These are phyloP conservation scores for Xyliphius kryptos DNA, from an alignment of 2,113 vertebrate genomes.

Conservation along the genomic window DNA sequence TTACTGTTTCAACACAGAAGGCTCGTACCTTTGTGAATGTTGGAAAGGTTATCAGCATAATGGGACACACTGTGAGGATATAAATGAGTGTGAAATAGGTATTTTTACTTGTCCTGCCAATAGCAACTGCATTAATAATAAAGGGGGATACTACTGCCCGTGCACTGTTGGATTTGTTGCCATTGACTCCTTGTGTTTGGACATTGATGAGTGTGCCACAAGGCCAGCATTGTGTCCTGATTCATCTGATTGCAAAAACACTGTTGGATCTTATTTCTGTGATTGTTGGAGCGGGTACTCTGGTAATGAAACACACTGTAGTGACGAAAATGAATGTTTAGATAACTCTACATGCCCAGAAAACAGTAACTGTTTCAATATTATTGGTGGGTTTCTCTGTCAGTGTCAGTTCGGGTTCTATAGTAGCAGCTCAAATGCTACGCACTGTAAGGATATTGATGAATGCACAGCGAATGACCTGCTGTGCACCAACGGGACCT, in stretches of 20 bases:
- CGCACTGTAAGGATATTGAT: slow-evolving; percentile 60
- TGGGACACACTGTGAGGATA: slow-evolving; percentile 59
- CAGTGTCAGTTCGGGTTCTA: slow-evolving; percentile 60
- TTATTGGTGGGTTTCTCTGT: slow-evolving; percentile 57
- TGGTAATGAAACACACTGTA: slow-evolving; percentile 52
- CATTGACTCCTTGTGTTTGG: slow-evolving; percentile 59
- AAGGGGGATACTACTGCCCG: slow-evolving; percentile 59
- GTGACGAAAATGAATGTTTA: slow-evolving; percentile 65
- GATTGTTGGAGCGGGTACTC: slow-evolving; percentile 62
- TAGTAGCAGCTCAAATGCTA: slow-evolving; percentile 22
- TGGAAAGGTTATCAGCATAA: slow-evolving; percentile 62
- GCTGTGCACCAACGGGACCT: slow-evolving; percentile 59
- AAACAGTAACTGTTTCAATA: slow-evolving; percentile 63
- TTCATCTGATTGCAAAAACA: slow-evolving; percentile 62
- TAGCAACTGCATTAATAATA: slow-evolving; percentile 60
- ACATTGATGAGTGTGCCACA: slow-evolving; percentile 65
- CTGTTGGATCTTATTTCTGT: slow-evolving; percentile 60
- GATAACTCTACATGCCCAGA: slow-evolving; percentile 55
- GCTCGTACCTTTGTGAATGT: slow-evolving; percentile 65
- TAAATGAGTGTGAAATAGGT: slow-evolving; percentile 61
- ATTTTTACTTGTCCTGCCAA: slow-evolving; percentile 58
- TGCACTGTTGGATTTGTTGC: slow-evolving; percentile 60
- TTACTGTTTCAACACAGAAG: slow-evolving; percentile 61
- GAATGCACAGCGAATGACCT: slow-evolving; percentile 53
- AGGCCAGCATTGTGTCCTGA: slow-evolving; percentile 49